A percentile compares a stretch with the other conserved stretches of the same genome.
phyloP scores from a whole-genome alignment of 1,140 invertebrate genomes.

The Aphaenogaster rudis region DNA sequence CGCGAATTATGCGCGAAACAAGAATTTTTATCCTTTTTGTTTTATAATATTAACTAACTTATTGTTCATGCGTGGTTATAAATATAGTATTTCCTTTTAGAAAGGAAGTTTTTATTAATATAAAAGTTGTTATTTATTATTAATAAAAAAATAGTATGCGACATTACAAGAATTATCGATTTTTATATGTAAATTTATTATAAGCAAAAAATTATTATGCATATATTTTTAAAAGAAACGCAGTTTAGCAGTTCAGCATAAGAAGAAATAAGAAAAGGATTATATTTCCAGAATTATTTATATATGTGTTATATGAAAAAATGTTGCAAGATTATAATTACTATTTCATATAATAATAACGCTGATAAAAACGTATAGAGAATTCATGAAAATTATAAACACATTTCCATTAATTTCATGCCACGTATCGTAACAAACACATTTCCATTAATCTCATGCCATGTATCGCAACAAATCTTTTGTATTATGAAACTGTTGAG shows the following conservation, averaged over 20 bases:
- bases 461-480: neutral
- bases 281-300: neutral
- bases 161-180: too few relatives aligned
- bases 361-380: neutral
- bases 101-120: neutral
- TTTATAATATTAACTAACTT: neutral
- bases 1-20: neutral
- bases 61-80: neutral
- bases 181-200: neutral
- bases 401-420: neutral
- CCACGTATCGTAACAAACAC: neutral
- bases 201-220: slow-evolving; percentile 5
- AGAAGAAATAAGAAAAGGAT: neutral
- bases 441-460: neutral
- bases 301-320: neutral
- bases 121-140: neutral
- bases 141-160: neutral
- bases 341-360: neutral
- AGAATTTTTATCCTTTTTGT: neutral
- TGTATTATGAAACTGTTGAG: slow-evolving; percentile 9
- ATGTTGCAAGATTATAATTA: slow-evolving; percentile 1
- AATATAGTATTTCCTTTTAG: neutral
- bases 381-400: neutral
- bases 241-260: neutral
- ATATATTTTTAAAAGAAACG: neutral